These are phyloP conservation scores for Gymnoscelis rufifasciata DNA, from an alignment of 2,888 invertebrate genomes.

Conservation along the genomic window DNA sequence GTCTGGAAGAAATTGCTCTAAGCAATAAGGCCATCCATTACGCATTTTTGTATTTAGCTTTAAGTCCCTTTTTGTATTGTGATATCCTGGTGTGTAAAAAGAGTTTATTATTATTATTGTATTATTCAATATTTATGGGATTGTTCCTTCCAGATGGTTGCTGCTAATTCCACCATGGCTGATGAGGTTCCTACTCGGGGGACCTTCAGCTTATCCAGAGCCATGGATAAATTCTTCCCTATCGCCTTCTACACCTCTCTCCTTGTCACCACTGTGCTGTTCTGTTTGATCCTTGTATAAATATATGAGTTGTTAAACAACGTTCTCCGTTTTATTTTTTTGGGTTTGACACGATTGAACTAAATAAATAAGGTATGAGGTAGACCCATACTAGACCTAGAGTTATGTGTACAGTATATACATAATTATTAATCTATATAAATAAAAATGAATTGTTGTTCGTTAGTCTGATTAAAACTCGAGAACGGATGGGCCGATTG, in stretches of 20 bases:
- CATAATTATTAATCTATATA: no score
- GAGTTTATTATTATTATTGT: no score
- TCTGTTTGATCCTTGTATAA: conserved; percentile 46
- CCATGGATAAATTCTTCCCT: conserved; percentile 61
- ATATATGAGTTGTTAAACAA: conserved; percentile 29
- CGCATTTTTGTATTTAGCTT: no score
- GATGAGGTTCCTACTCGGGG: conserved; percentile 27
- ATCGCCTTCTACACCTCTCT: conserved; percentile 54
- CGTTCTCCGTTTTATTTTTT: neutral
- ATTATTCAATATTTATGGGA: no score
- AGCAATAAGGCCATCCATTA: no score
- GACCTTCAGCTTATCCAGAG: conserved; percentile 39
- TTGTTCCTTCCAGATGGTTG: conserved; percentile 49
- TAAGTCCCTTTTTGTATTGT: no score
- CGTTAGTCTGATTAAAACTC: no score
- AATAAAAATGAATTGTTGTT: no score
- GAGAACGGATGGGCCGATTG: no score
- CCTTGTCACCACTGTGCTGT: conserved; percentile 58
- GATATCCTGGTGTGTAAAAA: no score
- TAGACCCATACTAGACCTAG: no score
- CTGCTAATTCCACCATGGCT: conserved; percentile 53
- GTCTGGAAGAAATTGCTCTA: neutral
- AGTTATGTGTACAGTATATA: no score
- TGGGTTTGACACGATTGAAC: neutral
- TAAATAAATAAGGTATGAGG: neutral